phyloP scores from a whole-genome alignment of 2,797 vertebrate genomes.

The Chloroceryle inda region DNA sequence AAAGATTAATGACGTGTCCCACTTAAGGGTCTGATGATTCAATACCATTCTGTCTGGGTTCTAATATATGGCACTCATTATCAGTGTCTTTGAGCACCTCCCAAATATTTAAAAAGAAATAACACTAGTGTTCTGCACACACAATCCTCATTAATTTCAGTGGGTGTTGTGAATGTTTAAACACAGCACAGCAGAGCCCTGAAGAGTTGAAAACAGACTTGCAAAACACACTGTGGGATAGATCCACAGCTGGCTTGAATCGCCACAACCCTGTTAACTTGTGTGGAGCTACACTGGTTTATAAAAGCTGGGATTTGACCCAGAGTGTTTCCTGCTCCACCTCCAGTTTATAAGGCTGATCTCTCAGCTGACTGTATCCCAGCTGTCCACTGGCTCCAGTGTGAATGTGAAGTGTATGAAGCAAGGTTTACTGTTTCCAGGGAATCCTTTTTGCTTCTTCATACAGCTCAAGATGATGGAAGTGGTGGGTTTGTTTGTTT shows the following conservation, averaged over 20 bases:
- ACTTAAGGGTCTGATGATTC: conserved; percentile 60
- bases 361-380: background rate
- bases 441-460: background rate
- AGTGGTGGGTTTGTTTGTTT: background rate
- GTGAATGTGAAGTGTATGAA: background rate
- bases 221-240: conserved; percentile 50
- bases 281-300: background rate
- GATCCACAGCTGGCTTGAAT: conserved; percentile 54
- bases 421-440: background rate
- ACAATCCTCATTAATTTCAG: conserved; percentile 60
- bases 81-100: conserved; percentile 47
- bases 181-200: conserved; percentile 27
- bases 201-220: conserved; percentile 65
- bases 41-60: conserved; percentile 44
- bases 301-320: background rate
- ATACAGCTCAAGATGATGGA: background rate
- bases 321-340: background rate
- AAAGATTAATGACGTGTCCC: conserved; percentile 45
- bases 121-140: conserved; percentile 40
- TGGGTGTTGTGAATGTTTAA: conserved; percentile 53
- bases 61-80: conserved; percentile 57
- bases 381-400: background rate
- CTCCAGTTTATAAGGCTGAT: background rate
- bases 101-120: conserved; percentile 62
- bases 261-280: background rate